These are phyloP conservation scores for Brachypodius melanocephalos DNA, from an alignment of 2,113 vertebrate genomes.

Conservation along the genomic window DNA sequence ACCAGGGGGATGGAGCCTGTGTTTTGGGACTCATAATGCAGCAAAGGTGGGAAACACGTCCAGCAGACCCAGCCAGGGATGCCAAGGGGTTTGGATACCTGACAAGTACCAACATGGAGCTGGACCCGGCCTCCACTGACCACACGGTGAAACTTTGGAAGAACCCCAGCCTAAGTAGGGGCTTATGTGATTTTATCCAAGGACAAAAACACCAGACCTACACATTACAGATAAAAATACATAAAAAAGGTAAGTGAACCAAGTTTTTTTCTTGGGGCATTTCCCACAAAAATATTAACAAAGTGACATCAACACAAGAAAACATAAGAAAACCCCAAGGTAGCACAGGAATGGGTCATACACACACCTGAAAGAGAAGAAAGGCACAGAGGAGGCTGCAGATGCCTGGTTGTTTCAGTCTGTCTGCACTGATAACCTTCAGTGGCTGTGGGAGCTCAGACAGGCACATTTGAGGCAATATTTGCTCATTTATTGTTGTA, in stretches of 20 bases:
- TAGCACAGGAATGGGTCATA: not conserved
- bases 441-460: not conserved
- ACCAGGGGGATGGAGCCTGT: not conserved
- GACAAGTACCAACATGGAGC: not conserved
- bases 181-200: not conserved
- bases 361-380: not conserved
- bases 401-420: not conserved
- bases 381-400: not conserved
- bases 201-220: not conserved
- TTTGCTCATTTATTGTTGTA: not conserved
- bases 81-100: not conserved
- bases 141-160: not conserved
- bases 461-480: not conserved
- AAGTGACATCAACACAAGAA: not conserved
- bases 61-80: not conserved
- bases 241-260: not conserved
- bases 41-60: fast-evolving
- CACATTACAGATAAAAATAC: not conserved
- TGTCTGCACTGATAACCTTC: not conserved
- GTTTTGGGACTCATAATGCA: not conserved
- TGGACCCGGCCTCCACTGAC: not conserved
- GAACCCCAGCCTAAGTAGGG: not conserved
- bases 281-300: not conserved
- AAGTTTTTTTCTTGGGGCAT: not conserved
- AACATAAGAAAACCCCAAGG: not conserved